Conservation (phyloP, 1,140 invertebrate species). For the Globodera ellingtonae region DNA sequence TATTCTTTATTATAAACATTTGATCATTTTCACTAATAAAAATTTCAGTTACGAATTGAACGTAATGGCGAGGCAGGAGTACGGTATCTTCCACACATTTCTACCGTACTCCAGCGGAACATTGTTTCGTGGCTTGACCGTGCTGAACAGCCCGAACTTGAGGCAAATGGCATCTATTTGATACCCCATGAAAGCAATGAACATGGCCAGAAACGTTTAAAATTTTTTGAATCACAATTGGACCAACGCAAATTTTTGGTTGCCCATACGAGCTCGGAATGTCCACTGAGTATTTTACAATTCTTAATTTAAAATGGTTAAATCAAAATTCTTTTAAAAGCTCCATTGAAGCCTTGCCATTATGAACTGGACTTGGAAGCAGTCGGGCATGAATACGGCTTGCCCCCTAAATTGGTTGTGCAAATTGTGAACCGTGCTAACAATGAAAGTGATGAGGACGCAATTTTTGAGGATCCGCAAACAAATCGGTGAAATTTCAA, state of each 20-base stretch:
- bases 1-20: constrained; percentile 50
- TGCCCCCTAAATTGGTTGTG: constrained; percentile 56
- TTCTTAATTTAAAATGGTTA: background rate
- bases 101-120: constrained; percentile 80
- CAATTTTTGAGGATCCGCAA: constrained; percentile 51
- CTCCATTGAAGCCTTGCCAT: constrained; percentile 47
- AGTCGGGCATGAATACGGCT: constrained; percentile 57
- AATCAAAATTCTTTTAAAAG: background rate
- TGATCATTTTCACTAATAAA: constrained; percentile 35
- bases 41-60: constrained; percentile 71
- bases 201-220: constrained; percentile 17
- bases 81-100: constrained; percentile 78
- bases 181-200: constrained; percentile 34
- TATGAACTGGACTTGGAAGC: constrained; percentile 54
- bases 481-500: constrained; percentile 30
- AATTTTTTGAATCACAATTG: constrained; percentile 58
- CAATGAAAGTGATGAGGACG: constrained; percentile 63
- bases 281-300: constrained; percentile 36
- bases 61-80: constrained; percentile 86
- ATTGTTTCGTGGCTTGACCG: constrained; percentile 78
- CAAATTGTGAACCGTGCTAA: constrained; percentile 59
- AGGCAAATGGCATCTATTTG: constrained; percentile 68
- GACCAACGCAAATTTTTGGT: constrained; percentile 62
- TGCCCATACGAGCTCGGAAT: constrained; percentile 53
- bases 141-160: constrained; percentile 73